Evolutionary conservation across 2,113 vertebrate species (phyloP).

Genomic region (Bubo scandiacus): DNA sequence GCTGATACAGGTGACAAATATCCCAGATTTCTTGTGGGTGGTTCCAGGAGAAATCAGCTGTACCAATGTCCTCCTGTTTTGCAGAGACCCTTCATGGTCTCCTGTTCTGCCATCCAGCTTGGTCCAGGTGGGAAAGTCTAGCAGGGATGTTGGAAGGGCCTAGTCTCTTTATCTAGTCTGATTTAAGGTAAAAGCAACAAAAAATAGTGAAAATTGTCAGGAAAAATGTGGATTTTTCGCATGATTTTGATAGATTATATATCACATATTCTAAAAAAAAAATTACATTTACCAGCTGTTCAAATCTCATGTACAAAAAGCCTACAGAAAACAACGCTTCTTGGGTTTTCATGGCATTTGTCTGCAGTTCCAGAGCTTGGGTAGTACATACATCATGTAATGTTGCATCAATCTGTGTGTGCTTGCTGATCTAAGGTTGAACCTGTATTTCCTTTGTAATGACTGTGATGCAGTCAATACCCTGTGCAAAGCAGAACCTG

Average conservation of each 20-base stretch:
- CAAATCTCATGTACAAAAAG: not conserved
- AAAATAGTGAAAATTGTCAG: not conserved
- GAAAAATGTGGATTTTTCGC: not conserved
- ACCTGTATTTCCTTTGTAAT: not conserved
- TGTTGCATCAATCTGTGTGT: not conserved
- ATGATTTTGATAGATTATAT: not conserved
- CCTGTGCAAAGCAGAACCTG: not conserved
- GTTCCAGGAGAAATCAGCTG: not conserved
- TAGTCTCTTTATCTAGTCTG: not conserved
- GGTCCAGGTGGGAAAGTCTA: accelerated
- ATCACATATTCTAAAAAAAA: not conserved
- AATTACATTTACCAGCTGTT: not conserved
- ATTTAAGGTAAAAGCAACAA: not conserved
- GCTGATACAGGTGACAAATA: not conserved
- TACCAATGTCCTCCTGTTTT: not conserved
- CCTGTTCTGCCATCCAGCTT: not conserved
- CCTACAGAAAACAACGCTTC: not conserved
- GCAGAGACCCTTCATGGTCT: not conserved
- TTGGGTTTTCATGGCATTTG: not conserved
- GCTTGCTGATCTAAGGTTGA: not conserved
- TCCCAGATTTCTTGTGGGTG: not conserved
- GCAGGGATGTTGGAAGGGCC: not conserved
- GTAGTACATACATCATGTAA: no score
- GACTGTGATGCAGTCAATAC: not conserved
- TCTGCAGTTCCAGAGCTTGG: not conserved